These are phyloP conservation scores for Nestor notabilis DNA, from an alignment of 2,113 vertebrate genomes.

Conservation along the genomic window DNA sequence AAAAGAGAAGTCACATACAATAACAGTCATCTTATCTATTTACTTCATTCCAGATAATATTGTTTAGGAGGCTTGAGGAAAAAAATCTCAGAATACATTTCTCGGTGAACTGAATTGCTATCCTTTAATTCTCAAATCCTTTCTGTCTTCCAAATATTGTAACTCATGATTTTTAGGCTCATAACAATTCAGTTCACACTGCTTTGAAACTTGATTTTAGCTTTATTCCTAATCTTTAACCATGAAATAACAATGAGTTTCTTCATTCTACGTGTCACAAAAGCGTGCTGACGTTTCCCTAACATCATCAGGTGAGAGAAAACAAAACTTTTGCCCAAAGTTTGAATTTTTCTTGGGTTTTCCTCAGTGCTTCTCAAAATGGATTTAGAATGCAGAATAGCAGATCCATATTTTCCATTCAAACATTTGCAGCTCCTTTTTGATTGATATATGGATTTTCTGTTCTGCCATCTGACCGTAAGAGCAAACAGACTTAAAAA, in stretches of 20 bases:
- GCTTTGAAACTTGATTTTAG: neutral
- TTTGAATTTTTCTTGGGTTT: neutral
- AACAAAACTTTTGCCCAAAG: accelerated
- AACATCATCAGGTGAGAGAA: neutral
- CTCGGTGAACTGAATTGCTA: neutral
- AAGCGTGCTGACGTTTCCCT: accelerated
- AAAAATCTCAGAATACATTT: neutral
- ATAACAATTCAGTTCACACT: neutral
- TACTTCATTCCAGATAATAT: neutral
- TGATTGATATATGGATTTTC: neutral
- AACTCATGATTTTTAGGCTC: neutral
- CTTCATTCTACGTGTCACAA: neutral
- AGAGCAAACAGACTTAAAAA: neutral
- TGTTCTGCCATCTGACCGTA: neutral
- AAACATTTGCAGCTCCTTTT: neutral
- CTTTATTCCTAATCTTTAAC: neutral
- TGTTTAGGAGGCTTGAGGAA: neutral
- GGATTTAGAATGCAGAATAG: neutral
- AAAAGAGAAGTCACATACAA: neutral
- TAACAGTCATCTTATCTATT: neutral
- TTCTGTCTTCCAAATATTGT: neutral
- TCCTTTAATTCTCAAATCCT: neutral
- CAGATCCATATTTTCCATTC: neutral
- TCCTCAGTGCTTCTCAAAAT: neutral
- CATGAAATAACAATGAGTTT: neutral